Evolutionary conservation across 2,797 vertebrate species (phyloP), one percentile per base, ranked within the genome.

Genomic region (Lutjanus argentimaculatus): DNA sequence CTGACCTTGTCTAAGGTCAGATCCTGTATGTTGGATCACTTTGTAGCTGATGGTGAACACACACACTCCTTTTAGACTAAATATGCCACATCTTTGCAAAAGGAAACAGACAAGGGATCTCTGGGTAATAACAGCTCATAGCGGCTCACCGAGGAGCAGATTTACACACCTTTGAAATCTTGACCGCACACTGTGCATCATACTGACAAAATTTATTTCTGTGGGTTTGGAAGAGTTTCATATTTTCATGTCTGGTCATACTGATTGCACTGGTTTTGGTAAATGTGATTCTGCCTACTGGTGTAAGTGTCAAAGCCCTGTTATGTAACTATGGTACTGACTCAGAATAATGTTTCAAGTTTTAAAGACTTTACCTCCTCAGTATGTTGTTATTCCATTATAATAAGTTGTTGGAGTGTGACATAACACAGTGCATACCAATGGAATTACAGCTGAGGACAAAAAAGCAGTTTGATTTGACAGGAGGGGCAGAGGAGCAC

Each of bases 1-100:
- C 55, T 75, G 14, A 80, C 77, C 71, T 80, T 73, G 72, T 73
- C 43, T 55, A 14, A 75, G 66, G 72, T 68, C 63, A 85, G 55
- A 52, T 55, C 25, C 21, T 49, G 30, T 17, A 30, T 30, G 25
- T 30, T 30, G 25, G 25, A 30, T 4, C 25, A 30, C 25, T 30
- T 30, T 30, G 25, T 30, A 30, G 25, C 25, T 4, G 25, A 30
- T 4, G 25, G 25, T 30, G 25, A 30, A 30, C 25, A 30, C 25
- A 30, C 25, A 30, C 25, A 30, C 25, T 30, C 25, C 25, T 30
- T 30, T 30, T 30, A 30, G 25, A 30, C 25, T 30, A 30, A 30
- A 30, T 30, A 30, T 30, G 25, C 25, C 25, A 2, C 2, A 19
- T 58, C 13, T 71, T 53, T 56, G 15, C 10, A 17, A 42, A 53